Percentiles rank a stretch among this genome's conserved stretches.
Conservation (phyloP, 2,888 invertebrate genomes). For the Xestia sexstrigata region DNA sequence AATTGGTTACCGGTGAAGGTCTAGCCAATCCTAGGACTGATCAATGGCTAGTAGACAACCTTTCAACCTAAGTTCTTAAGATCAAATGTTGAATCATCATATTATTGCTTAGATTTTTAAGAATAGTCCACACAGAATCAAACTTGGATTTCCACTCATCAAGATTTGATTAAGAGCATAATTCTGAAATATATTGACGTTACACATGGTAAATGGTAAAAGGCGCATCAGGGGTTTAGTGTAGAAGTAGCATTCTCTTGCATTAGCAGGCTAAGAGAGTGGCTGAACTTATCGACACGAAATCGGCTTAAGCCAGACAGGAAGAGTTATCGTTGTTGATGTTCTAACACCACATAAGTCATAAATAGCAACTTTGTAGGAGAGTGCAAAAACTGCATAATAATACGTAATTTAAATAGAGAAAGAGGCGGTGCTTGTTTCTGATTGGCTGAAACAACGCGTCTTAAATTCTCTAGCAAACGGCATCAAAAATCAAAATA, state of each 20-base stretch:
- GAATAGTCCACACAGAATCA: background rate
- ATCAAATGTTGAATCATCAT: background rate
- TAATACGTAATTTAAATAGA: too few species aligned
- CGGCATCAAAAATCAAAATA: too few species aligned
- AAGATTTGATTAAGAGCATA: background rate
- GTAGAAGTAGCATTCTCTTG: background rate
- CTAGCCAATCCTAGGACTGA: constrained; percentile 42
- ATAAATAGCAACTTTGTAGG: too few species aligned
- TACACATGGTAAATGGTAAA: background rate
- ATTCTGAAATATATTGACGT: background rate
- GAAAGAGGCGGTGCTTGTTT: too few species aligned
- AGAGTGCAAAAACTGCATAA: too few species aligned
- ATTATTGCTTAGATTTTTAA: background rate
- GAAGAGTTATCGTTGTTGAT: background rate
- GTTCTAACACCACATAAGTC: too few species aligned
- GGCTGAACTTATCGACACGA: background rate
- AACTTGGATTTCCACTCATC: background rate
- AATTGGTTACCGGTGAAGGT: constrained; percentile 10
- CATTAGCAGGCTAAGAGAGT: background rate
- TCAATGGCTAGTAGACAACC: constrained; percentile 25
- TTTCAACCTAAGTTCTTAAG: background rate
- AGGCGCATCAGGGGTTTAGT: background rate
- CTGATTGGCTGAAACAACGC: too few species aligned
- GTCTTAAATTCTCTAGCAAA: too few species aligned
- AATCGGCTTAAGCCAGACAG: background rate